phyloP scores from a whole-genome alignment of 1,140 invertebrate genomes.

The Helicorthomorpha holstii region DNA sequence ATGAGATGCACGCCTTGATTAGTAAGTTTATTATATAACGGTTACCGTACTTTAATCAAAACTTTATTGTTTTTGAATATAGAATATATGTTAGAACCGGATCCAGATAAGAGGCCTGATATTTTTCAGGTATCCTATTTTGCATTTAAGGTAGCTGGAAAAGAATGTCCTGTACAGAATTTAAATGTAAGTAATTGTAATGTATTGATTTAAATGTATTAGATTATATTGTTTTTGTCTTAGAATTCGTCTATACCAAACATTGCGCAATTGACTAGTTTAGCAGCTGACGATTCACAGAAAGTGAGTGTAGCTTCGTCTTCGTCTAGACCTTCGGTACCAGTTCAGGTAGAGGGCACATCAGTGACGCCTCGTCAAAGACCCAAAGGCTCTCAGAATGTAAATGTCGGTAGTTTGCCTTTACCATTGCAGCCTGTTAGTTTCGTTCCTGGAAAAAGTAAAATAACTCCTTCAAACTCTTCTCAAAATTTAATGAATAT shows the following conservation, averaged over 20 bases:
- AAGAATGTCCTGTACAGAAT: slow-evolving; percentile 64
- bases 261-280: slow-evolving; percentile 42
- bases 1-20: slow-evolving; percentile 30
- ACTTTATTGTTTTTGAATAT: not conserved
- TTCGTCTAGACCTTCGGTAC: slow-evolving; percentile 13
- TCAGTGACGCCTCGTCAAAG: slow-evolving; percentile 68
- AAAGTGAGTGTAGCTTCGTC: not conserved
- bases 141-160: slow-evolving; percentile 52
- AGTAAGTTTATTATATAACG: slow-evolving; percentile 25
- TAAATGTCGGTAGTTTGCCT: slow-evolving; percentile 19
- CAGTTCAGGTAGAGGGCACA: slow-evolving; percentile 44
- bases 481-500: no score
- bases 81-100: slow-evolving; percentile 70
- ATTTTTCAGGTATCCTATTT: slow-evolving; percentile 73
- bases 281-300: slow-evolving; percentile 41
- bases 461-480: slow-evolving; percentile 9
- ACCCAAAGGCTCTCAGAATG: slow-evolving; percentile 44
- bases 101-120: slow-evolving; percentile 64
- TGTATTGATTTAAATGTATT: not conserved
- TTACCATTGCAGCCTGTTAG: slow-evolving; percentile 25
- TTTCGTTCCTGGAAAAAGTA: slow-evolving; percentile 8
- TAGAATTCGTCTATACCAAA: slow-evolving; percentile 45
- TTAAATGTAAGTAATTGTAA: slow-evolving; percentile 42
- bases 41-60: not conserved
- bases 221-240: slow-evolving; percentile 9